Conservation (phyloP, 2,888 invertebrate genomes). For the Drosophila kokeensis region DNA sequence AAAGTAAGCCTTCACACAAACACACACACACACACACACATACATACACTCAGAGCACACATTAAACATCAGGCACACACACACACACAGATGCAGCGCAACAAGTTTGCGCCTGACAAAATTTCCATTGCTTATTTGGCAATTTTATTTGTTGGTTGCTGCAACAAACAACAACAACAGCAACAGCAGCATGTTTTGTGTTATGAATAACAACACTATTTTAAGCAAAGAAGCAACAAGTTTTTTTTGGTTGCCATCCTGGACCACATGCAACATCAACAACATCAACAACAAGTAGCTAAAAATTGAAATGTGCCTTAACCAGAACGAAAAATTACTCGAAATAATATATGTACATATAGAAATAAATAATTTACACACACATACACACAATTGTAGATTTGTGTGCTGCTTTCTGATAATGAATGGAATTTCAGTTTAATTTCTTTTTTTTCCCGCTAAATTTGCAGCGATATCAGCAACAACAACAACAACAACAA, state of each 20-base stretch:
- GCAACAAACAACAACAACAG: slow-evolving; percentile 23
- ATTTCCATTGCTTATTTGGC: slow-evolving; percentile 68
- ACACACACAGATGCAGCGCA: slow-evolving; percentile 46
- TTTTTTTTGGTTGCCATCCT: slow-evolving; percentile 23
- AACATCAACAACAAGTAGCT: slow-evolving; percentile 12
- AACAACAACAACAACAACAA: slow-evolving; percentile 19
- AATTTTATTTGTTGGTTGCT: slow-evolving; percentile 47
- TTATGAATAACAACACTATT: slow-evolving; percentile 12
- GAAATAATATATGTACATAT: slow-evolving; percentile 24
- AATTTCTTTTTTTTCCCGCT: slow-evolving; percentile 40
- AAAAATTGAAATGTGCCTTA: slow-evolving; percentile 12
- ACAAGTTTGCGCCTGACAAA: slow-evolving; percentile 76
- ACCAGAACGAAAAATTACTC: slow-evolving; percentile 37
- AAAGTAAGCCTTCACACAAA: slow-evolving; percentile 61
- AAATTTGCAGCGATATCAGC: slow-evolving; percentile 54
- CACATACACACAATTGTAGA: neutral
- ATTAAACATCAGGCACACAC: slow-evolving; percentile 11
- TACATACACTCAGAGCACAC: slow-evolving; percentile 4
- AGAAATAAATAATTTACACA: slow-evolving; percentile 3
- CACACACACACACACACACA: neutral
- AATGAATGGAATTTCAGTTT: slow-evolving; percentile 53
- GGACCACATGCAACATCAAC: slow-evolving; percentile 29
- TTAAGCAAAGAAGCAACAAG: slow-evolving; percentile 46
- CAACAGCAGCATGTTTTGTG: slow-evolving; percentile 12
- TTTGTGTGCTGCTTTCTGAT: slow-evolving; percentile 39